Percentiles rank a stretch among this genome's conserved stretches.
Evolutionary conservation across 2,113 vertebrate genomes (phyloP).

Genomic region (Podilymbus podiceps): DNA sequence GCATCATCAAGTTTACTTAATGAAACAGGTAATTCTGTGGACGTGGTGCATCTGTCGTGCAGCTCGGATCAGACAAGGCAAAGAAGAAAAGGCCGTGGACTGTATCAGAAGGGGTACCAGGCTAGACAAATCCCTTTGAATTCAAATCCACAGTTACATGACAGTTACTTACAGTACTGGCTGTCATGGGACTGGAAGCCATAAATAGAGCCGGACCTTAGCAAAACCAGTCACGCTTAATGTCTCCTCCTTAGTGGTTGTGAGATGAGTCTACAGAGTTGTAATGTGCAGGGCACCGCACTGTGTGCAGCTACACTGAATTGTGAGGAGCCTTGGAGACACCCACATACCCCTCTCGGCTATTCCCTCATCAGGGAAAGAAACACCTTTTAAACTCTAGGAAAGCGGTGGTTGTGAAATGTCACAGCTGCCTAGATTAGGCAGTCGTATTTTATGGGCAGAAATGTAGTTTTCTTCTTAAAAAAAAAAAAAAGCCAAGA

Average conservation of each 20-base stretch:
- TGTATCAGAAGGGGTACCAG: background rate
- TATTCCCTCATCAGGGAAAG: background rate
- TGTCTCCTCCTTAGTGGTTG: background rate
- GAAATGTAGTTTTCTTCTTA: background rate
- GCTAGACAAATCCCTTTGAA: background rate
- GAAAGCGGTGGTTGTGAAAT: background rate
- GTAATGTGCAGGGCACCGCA: background rate
- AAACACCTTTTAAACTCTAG: background rate
- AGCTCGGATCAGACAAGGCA: background rate
- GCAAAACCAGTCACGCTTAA: background rate
- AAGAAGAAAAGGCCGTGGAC: background rate
- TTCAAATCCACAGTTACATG: background rate
- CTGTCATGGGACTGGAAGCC: background rate
- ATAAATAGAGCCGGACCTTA: background rate
- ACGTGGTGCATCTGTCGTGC: background rate
- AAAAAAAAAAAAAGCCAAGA: background rate
- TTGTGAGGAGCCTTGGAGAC: background rate
- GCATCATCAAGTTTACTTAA: background rate
- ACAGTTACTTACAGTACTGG: background rate
- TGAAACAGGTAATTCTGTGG: background rate
- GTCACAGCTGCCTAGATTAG: background rate
- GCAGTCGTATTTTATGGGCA: background rate
- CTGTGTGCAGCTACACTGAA: accelerated
- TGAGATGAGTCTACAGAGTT: background rate
- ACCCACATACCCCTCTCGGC: accelerated